Percentiles rank a stretch among this genome's conserved stretches.
phyloP scores from a whole-genome alignment of 2,113 vertebrate species.

The Tretioscincus oriximinensis region DNA sequence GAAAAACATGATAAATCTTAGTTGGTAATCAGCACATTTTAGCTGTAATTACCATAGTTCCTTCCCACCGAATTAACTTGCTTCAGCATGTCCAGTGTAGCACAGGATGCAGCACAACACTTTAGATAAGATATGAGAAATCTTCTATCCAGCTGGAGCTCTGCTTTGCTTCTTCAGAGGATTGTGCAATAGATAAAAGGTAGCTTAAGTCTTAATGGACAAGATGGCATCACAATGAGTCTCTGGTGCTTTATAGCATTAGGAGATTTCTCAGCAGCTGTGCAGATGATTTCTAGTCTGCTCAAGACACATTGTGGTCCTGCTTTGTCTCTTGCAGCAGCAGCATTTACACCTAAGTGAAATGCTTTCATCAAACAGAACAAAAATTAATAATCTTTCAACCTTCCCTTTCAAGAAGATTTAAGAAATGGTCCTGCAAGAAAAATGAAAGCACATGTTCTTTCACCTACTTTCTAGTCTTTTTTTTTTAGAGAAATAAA shows the following conservation, averaged over 20 bases:
- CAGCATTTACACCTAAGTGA: slow-evolving; percentile 54
- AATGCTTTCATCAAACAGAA: slow-evolving; percentile 49
- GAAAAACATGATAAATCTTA: not conserved
- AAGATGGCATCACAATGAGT: not conserved
- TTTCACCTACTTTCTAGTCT: not conserved
- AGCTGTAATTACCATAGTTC: not conserved
- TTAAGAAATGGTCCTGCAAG: slow-evolving; percentile 16
- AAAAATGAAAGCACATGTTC: slow-evolving; percentile 23
- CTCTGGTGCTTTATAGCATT: not conserved
- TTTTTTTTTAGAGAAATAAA: not conserved
- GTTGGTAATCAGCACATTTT: not conserved
- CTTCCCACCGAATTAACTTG: not conserved
- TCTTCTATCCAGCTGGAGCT: not conserved
- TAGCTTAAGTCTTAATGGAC: not conserved
- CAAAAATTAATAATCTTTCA: slow-evolving; percentile 29
- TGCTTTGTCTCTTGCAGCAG: slow-evolving; percentile 52
- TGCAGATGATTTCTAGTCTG: slow-evolving; percentile 33
- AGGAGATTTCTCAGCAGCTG: slow-evolving; percentile 25
- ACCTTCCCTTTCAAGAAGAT: slow-evolving; percentile 32
- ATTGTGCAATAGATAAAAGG: not conserved
- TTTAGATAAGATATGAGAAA: not conserved
- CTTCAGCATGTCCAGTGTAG: not conserved
- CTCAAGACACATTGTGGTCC: slow-evolving; percentile 22
- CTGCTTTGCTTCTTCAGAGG: not conserved
- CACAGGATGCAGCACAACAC: not conserved